Evolutionary conservation across 2,113 vertebrate species (phyloP), one percentile per base, ranked within the genome.

Genomic region (Cryptotis parvus): DNA sequence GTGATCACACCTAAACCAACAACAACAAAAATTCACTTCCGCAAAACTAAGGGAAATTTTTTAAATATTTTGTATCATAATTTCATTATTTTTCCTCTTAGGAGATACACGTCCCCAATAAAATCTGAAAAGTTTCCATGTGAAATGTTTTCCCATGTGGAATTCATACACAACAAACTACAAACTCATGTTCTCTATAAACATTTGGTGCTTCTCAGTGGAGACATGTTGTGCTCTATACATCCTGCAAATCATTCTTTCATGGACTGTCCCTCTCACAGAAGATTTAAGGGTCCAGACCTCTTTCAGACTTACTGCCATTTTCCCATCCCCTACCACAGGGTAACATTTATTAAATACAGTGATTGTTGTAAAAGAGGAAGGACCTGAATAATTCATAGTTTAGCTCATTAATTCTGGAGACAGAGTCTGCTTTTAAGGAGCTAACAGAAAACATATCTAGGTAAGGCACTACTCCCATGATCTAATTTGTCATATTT

Each of bases 381-480:
- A 84, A 81, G n/a, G n/a, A 90, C 2, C 35, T 86, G 4, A 78
- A 27, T 70, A 29, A 80, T 89, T 78, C 86, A 92, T 75, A 91
- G 74, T 63, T 75, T 79, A 14, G 73, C 31, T 52, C n/a, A n/a
- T n/a, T n/a, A 73, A 75, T 26, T 61, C 31, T 74, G 37, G 5
- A 14, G 37, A 78, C 78, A 29, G 7, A 52, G 31, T 93, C 11
- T 80, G 37, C 6, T 92, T 82, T 76, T 43, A 72, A 79, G 29
- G 49, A 80, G 29, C 31, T 77, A 43, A 74, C 49, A 70, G 37
- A 84, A 91, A 86, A 75, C 22, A 37, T 35, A 61, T 68, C 26
- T n/a, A 6, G 33, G 35, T 84, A 78, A 65, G 9, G 93, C 41
- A 31, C 1, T 41, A 45, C 39, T 79, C 79, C 16, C 6, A 45